Percentiles rank a stretch among this genome's conserved stretches.
phyloP scores from a whole-genome alignment of 30 jellyfish, hydroid and myxozoan species.

The Sanderia malayensis region DNA sequence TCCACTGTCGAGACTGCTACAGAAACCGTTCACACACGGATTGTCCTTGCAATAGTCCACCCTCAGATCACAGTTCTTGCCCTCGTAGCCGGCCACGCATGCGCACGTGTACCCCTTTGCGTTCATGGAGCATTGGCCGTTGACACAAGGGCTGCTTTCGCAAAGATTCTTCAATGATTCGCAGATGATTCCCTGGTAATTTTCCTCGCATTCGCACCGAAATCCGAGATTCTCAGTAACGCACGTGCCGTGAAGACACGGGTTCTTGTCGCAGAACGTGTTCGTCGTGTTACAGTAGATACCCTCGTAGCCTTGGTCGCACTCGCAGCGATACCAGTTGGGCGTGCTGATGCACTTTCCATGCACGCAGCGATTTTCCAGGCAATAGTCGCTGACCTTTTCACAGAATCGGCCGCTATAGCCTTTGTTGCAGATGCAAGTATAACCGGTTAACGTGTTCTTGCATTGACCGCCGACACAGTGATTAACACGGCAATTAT shows the following conservation, averaged over 20 bases:
- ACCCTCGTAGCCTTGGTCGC: conserved; percentile 45
- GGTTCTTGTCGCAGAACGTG: conserved; percentile 45
- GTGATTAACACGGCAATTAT: conserved; percentile 39
- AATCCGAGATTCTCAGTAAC: neutral
- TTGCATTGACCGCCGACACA: conserved; percentile 62
- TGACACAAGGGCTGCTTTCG: conserved; percentile 40
- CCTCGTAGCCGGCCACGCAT: conserved; percentile 58
- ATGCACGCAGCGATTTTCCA: conserved; percentile 52
- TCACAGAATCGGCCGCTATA: conserved; percentile 40
- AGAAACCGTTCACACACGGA: conserved; percentile 31
- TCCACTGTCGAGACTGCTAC: too few relatives aligned
- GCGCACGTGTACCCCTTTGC: conserved; percentile 39
- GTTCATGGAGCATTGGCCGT: conserved; percentile 40
- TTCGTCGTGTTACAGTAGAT: conserved; percentile 36
- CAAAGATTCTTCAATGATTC: conserved; percentile 33
- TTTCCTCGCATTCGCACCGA: conserved; percentile 37
- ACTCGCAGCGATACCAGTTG: conserved; percentile 24
- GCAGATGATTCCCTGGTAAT: conserved; percentile 56
- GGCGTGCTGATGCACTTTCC: conserved; percentile 11
- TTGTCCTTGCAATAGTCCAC: conserved; percentile 24
- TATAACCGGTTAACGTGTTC: neutral
- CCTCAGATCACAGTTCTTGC: conserved; percentile 39
- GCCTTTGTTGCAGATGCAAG: conserved; percentile 48
- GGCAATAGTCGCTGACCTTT: conserved; percentile 46
- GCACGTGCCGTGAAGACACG: conserved; percentile 57